A percentile compares a stretch with the other conserved stretches of the same genome.
Conservation (phyloP, 2,797 vertebrate species). For the Acanthiza pusilla region DNA sequence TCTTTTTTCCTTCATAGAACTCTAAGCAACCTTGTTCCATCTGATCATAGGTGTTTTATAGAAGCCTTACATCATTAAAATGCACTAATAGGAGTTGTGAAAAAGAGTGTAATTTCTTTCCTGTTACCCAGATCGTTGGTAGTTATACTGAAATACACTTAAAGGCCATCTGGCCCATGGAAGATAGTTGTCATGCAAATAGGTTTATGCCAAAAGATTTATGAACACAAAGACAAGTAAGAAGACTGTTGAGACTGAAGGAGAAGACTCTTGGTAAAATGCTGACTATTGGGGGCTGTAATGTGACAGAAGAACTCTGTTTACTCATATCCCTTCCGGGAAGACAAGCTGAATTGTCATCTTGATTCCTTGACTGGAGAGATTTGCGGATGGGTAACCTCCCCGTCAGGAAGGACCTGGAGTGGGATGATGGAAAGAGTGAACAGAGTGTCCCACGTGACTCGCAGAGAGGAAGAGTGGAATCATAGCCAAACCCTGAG, state of each 20-base stretch:
- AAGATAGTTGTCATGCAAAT: background rate
- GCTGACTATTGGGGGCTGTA: background rate
- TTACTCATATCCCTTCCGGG: background rate
- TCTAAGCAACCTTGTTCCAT: background rate
- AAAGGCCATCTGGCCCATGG: background rate
- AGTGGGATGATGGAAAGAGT: background rate
- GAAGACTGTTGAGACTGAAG: background rate
- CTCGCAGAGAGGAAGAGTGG: background rate
- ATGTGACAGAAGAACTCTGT: background rate
- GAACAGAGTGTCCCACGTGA: background rate
- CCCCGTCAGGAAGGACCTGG: background rate
- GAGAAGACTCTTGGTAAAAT: background rate
- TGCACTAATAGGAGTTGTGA: background rate
- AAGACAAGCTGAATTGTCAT: background rate
- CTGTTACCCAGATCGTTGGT: background rate
- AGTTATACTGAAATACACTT: background rate
- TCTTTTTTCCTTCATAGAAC: background rate
- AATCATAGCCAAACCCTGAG: background rate
- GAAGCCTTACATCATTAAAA: background rate
- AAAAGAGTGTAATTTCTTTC: background rate
- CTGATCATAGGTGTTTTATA: background rate
- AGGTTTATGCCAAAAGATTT: background rate
- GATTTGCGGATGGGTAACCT: background rate
- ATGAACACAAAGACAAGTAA: background rate
- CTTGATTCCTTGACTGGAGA: background rate